phyloP scores from a whole-genome alignment of 1,140 invertebrate species.

The Ceratitis capitata region DNA sequence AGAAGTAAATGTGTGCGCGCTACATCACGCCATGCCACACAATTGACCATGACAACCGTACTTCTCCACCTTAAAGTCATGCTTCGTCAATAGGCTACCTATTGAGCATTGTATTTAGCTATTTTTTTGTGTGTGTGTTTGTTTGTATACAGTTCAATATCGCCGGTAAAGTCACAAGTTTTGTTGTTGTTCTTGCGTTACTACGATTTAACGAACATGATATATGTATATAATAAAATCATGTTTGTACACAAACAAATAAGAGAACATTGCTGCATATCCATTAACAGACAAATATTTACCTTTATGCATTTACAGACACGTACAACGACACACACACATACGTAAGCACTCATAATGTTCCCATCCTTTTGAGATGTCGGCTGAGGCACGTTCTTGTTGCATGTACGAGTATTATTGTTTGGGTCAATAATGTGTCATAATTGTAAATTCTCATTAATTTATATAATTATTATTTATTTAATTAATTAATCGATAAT shows the following conservation, averaged over 20 bases:
- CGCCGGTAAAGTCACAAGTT: background rate
- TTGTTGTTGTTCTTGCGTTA: constrained; percentile 7
- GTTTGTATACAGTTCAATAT: background rate
- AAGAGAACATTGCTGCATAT: constrained; percentile 7
- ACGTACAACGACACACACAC: background rate
- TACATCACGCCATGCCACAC: background rate
- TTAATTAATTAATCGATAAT: constrained; percentile 37
- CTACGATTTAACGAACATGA: background rate
- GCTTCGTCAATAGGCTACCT: too few species aligned
- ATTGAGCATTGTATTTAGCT: background rate
- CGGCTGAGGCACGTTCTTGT: background rate
- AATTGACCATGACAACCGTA: background rate
- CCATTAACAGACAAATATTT: constrained; percentile 28
- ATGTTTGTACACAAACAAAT: background rate
- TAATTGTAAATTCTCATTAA: constrained; percentile 28
- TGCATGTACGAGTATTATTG: background rate
- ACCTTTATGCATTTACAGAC: background rate
- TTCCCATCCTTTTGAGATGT: background rate
- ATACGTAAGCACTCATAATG: background rate
- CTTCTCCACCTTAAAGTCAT: background rate
- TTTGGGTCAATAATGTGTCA: background rate
- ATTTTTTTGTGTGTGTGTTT: background rate
- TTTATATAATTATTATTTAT: constrained; percentile 34
- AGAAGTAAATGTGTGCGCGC: constrained; percentile 5
- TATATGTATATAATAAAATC: background rate